Conservation (phyloP, 2,888 invertebrate species). For the Dione juno region DNA sequence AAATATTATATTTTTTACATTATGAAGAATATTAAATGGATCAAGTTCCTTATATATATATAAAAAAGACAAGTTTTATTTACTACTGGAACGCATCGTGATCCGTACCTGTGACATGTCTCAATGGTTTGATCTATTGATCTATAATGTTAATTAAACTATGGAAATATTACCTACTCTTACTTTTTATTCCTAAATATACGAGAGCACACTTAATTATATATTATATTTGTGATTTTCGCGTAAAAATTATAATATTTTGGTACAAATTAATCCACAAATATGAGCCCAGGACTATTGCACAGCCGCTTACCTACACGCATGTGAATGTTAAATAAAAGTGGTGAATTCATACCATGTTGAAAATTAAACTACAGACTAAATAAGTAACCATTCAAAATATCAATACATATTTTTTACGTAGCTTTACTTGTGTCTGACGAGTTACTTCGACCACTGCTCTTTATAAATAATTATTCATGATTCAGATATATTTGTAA, state of each 20-base stretch:
- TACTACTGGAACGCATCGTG: not conserved
- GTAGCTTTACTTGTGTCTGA: not conserved
- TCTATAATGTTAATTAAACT: not conserved
- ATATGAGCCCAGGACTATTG: not conserved
- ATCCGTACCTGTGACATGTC: not conserved
- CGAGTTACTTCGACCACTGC: not conserved
- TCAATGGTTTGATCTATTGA: not conserved
- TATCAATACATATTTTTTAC: not conserved
- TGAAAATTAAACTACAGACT: not conserved
- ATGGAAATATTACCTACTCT: not conserved
- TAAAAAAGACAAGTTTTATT: not conserved
- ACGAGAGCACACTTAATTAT: not conserved
- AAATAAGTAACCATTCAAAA: not conserved
- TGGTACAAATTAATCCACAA: constrained; percentile 3
- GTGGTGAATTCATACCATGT: not conserved
- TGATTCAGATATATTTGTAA: no score
- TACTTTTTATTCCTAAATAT: not conserved
- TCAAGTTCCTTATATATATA: constrained; percentile 18
- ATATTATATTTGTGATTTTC: not conserved
- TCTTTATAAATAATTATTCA: no score
- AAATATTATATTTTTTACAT: constrained; percentile 9
- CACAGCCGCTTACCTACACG: not conserved
- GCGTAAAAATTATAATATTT: constrained; percentile 15
- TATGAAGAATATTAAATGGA: constrained; percentile 8
- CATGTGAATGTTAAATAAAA: not conserved